Base-by-base conservation (phyloP, 1,140 invertebrate species). In the Aphis craccivora region DNA sequence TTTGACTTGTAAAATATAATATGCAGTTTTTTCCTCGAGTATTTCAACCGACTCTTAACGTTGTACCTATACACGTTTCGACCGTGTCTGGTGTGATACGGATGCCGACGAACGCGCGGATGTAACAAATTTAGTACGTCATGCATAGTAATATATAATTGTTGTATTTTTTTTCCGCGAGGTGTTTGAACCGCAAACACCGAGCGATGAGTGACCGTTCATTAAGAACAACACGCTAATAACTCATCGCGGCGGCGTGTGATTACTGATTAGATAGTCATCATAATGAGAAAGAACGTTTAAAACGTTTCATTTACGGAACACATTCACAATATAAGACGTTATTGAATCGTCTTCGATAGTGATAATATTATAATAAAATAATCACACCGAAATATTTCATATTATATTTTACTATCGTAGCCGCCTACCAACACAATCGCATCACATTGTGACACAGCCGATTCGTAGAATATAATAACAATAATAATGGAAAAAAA, bases 141-240 rank as follows among this genome's bases (percentile, higher is more conserved):
- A 83, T 83, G 40, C 35, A 40, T 84, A 84, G 23, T 43, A 84
- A 84, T n/a, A 84, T 84, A 43, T 83, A 83, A 84, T 43, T 43
- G 83, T 43, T 84, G 83, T 84, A 25, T 40, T 84, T 84, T 81
- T 83, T 43, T 40, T 84, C 83, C 37, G 22, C 83, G 83, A 84
- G 83, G 37, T 84, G 35, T 84, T 84, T 84, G 83, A 84, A 84
- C 83, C 83, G 83, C 37, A 84, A 43, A 84, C 37, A 84, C 37
- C 37, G 83, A 40, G 37, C n/a, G 76, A 83, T 23, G 60, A 76
- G 76, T 83, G 76, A 83, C 76, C 76, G 76, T 83, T 23, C 76
- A 83, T 83, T 83, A 83, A 83, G 76, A 37, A 37, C 30, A 76
- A 76, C 60, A 76, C n/a, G 1, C 60, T 76, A 76, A 76, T 76